phyloP scores from a whole-genome alignment of 64 coral and sea anemone species.

The Catalaphyllia jardinei region DNA sequence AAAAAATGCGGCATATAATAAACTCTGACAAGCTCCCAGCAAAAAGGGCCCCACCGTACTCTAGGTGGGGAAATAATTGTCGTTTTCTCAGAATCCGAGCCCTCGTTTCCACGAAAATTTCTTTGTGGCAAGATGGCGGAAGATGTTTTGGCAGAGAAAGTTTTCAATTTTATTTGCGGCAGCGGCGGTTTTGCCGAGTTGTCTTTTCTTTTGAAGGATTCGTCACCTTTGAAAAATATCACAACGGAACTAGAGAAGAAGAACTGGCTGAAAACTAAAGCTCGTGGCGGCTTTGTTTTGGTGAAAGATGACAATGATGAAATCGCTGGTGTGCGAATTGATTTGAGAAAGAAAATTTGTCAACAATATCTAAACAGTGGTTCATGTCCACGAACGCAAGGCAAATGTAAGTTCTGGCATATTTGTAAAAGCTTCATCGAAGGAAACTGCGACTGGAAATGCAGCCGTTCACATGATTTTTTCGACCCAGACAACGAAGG shows the following conservation, averaged over 20 bases:
- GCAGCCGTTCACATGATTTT: slow-evolving; percentile 50
- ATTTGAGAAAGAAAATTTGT: slow-evolving; percentile 42
- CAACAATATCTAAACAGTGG: slow-evolving; percentile 6
- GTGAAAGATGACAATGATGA: slow-evolving; percentile 12
- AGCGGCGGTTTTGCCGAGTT: slow-evolving; percentile 45
- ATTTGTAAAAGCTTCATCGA: slow-evolving; percentile 59
- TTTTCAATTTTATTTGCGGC: slow-evolving; percentile 46
- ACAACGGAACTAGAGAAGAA: background rate
- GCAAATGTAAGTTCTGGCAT: slow-evolving; percentile 39
- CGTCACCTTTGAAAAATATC: slow-evolving; percentile 30
- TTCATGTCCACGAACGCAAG: background rate
- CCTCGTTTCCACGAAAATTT: background rate
- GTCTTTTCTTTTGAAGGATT: slow-evolving; percentile 14
- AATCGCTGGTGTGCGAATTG: slow-evolving; percentile 8
- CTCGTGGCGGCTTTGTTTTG: background rate
- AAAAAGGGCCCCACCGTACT: background rate
- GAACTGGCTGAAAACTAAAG: background rate
- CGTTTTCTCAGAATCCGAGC: slow-evolving; percentile 9
- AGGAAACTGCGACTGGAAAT: background rate
- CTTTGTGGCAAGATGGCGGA: background rate
- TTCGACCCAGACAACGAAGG: slow-evolving; percentile 22
- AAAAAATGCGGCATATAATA: too few species aligned
- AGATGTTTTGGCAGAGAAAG: slow-evolving; percentile 13
- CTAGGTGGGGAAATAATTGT: background rate
- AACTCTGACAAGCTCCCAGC: too few species aligned